Base-by-base conservation (phyloP, 2,113 vertebrate genomes). In the Platichthys stellatus region DNA sequence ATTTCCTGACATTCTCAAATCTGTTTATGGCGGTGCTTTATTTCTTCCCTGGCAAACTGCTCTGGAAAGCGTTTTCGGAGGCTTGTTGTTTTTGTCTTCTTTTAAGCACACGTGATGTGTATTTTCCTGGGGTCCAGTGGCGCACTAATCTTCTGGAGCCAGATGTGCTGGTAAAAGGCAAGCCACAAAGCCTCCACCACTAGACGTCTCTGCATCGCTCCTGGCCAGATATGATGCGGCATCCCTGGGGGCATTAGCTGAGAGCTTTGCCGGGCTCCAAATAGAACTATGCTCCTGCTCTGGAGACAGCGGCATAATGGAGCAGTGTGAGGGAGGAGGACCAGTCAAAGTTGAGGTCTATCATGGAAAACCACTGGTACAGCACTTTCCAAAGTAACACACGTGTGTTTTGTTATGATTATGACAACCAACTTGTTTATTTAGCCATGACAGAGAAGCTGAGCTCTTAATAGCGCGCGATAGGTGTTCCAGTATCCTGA, bases 141-240 rank as follows among this genome's bases (percentile, higher is more conserved):
- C 85, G 63, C 79, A 86, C 86, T 93, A 93, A 93, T 93, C 93
- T 92, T 89, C 78, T 69, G 51, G 59, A 90, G 88, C 89, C 93
- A 93, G 93, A 92, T 92, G 90, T 88, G 89, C 84, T 83, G 79
- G 90, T 90, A 90, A 90, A 93, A 91, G 79, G 85, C 84, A 75
- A 85, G 84, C 86, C 86, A 91, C 91, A 92, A 90, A 91, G 89
- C 88, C 84, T 90, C 81, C 72, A 87, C 89, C 86, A 87, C 88
- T 92, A 87, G 84, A 90, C 87, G 86, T 92, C 86, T 90, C 89
- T 86, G 90, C 90, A 90, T 90, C 71, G 88, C 92, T 92, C 82
- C 89, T 90, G 90, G 86, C 86, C 90, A 90, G 92, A 93, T 92
- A 92, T 92, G 92, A 92, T 88, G 91, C 88, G 81, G 79, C 86